Evolutionary conservation across 2,797 vertebrate species (phyloP).

Genomic region (Helostoma temminkii): DNA sequence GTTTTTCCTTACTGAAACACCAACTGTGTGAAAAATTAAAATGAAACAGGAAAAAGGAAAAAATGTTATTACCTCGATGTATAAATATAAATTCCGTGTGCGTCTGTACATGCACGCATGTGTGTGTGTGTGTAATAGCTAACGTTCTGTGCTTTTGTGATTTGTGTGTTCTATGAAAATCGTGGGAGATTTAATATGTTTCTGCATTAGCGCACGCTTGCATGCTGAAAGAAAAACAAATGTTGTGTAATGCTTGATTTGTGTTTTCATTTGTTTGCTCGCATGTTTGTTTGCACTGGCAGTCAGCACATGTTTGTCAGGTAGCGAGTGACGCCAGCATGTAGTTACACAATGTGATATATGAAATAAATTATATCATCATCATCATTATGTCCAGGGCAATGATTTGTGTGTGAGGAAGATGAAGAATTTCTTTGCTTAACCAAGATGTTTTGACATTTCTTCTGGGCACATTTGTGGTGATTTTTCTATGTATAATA

Average conservation of each 20-base stretch:
- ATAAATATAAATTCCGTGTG: slow-evolving; percentile 32
- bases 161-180: slow-evolving; percentile 34
- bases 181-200: slow-evolving; percentile 34
- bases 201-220: slow-evolving; percentile 26
- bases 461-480: not conserved
- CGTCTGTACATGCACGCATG: too few relatives aligned
- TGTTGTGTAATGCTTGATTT: slow-evolving; percentile 35
- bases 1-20: too few relatives aligned
- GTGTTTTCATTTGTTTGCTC: slow-evolving; percentile 42
- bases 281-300: slow-evolving; percentile 45
- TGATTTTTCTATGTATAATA: not conserved
- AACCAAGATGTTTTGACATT: not conserved
- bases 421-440: slow-evolving; percentile 1
- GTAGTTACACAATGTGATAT: slow-evolving; percentile 24
- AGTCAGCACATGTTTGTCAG: slow-evolving; percentile 28
- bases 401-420: not conserved
- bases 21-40: slow-evolving; percentile 1
- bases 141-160: too few relatives aligned
- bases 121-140: too few relatives aligned
- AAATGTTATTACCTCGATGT: slow-evolving; percentile 5
- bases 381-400: slow-evolving; percentile 19
- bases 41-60: slow-evolving; percentile 13
- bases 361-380: slow-evolving; percentile 31
- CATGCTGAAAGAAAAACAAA: slow-evolving; percentile 39
- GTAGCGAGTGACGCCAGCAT: slow-evolving; percentile 36